These are phyloP conservation scores for Pararge aegeria DNA, from an alignment of 1,140 invertebrate genomes.

Conservation along the genomic window DNA sequence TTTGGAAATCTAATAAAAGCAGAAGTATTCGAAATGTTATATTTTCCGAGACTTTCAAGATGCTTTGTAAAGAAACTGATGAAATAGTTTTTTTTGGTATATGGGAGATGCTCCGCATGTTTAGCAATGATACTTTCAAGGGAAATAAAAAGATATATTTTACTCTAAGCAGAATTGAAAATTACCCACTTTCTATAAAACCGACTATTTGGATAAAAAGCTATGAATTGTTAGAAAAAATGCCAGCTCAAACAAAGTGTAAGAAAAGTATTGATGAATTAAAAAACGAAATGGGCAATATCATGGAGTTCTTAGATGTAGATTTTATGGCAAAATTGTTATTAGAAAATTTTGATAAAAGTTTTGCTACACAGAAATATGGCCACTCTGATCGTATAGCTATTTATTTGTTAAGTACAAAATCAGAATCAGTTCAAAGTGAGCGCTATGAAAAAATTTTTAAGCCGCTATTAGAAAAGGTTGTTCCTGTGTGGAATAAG, in stretches of 20 bases:
- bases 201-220: constrained; percentile 41
- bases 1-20: constrained; percentile 49
- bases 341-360: constrained; percentile 28
- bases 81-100: constrained; percentile 25
- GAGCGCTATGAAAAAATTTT: constrained; percentile 36
- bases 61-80: constrained; percentile 42
- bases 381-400: constrained; percentile 24
- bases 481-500: constrained; percentile 29
- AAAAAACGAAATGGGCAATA: constrained; percentile 15
- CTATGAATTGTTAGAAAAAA: constrained; percentile 42
- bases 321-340: constrained; percentile 35
- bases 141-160: constrained; percentile 48
- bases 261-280: constrained; percentile 22
- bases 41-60: constrained; percentile 38
- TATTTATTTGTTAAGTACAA: constrained; percentile 35
- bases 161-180: constrained; percentile 31
- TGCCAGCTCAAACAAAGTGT: constrained; percentile 38
- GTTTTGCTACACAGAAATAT: constrained; percentile 18
- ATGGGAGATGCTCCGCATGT: constrained; percentile 40
- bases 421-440: constrained; percentile 21
- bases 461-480: constrained; percentile 36
- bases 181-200: constrained; percentile 38
- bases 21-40: constrained; percentile 38
- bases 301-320: constrained; percentile 31
- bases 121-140: constrained; percentile 40